phyloP scores from a whole-genome alignment of 2,113 vertebrate genomes.

The Butastur rufipennis region DNA sequence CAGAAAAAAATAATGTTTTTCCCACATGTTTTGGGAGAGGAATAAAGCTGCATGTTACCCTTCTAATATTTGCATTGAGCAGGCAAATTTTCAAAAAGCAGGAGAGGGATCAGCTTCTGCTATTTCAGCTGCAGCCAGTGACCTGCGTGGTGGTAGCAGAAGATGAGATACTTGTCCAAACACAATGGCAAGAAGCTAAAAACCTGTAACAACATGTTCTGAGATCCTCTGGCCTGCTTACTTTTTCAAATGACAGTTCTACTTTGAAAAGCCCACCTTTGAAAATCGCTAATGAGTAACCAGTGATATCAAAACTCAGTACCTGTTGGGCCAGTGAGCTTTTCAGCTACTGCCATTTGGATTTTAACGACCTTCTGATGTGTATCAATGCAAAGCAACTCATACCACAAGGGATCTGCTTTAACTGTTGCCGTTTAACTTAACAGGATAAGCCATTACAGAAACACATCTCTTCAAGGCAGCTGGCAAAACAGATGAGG shows the following conservation, averaged over 20 bases:
- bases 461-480: background rate
- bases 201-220: background rate
- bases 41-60: constrained; percentile 6
- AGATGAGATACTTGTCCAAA: background rate
- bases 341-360: background rate
- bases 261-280: background rate
- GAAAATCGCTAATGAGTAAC: background rate
- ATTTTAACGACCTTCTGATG: background rate
- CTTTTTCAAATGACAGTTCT: background rate
- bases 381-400: background rate
- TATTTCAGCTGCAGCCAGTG: background rate
- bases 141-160: background rate
- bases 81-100: constrained; percentile 39
- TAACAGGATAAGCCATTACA: background rate
- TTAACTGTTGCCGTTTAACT: background rate
- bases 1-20: background rate
- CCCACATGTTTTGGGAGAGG: background rate
- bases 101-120: background rate
- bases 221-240: background rate
- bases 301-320: background rate
- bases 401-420: background rate
- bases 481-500: background rate
- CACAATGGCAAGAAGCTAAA: background rate
- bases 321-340: background rate
- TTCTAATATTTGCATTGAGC: constrained; percentile 26